These are phyloP conservation scores for Cynodonichthys magdalenae DNA, from an alignment of 2,797 vertebrate genomes.

Conservation along the genomic window DNA sequence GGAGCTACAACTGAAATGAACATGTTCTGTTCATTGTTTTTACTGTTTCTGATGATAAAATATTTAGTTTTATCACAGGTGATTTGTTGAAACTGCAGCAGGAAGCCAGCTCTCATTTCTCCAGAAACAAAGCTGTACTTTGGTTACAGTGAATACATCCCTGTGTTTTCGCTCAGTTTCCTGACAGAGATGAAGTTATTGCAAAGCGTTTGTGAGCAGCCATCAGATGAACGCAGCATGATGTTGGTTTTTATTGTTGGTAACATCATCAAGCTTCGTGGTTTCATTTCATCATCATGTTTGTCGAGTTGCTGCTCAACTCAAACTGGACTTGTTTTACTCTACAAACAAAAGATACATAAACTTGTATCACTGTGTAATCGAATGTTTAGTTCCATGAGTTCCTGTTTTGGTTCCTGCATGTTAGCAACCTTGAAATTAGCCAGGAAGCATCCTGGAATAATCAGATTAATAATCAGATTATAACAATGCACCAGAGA, in stretches of 20 bases:
- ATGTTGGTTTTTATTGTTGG: neutral
- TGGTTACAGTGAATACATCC: neutral
- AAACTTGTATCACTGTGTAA: neutral
- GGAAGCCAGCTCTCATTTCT: neutral
- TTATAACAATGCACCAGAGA: slow-evolving; percentile 9
- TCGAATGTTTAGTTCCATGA: slow-evolving; percentile 7
- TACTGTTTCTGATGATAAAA: neutral
- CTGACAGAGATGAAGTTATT: neutral
- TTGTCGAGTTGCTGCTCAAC: neutral
- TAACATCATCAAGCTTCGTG: slow-evolving; percentile 9
- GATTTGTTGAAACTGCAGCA: neutral
- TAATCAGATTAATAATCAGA: slow-evolving; percentile 27
- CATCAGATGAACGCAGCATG: neutral
- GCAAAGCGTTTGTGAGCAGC: neutral
- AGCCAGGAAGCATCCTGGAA: slow-evolving; percentile 24
- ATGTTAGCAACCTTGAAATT: slow-evolving; percentile 23
- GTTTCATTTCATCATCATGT: slow-evolving; percentile 15
- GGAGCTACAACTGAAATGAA: neutral
- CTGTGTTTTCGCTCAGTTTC: neutral
- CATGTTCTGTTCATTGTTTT: neutral
- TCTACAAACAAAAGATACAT: neutral
- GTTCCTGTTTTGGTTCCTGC: slow-evolving; percentile 26
- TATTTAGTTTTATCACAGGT: neutral
- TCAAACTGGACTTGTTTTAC: neutral
- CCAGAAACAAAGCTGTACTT: neutral